Evolutionary conservation across 1,140 invertebrate species (phyloP), one percentile per base, ranked within the genome.

Genomic region (Alviniconcha marisindica): DNA sequence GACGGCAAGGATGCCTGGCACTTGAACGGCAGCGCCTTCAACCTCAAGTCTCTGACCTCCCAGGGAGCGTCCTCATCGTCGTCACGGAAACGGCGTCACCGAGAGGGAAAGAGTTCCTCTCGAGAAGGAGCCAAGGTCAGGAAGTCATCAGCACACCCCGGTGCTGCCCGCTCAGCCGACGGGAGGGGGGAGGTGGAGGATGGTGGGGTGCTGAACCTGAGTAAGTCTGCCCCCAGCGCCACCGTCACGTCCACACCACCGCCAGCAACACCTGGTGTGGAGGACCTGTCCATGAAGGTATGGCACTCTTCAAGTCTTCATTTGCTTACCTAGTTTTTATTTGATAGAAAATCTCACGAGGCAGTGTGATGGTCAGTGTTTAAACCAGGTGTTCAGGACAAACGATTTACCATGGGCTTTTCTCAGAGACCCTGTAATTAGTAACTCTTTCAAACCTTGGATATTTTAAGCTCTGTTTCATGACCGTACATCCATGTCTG

Each of bases 231-330:
- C n/a, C 56, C 77, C 48, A 78, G 77, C 38, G 77, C 77, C 15
- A 56, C 48, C 10, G 78, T 66, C 38, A 80, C 78, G 28, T 54
- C 60, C 60, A 38, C 56, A 14, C 60, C 36, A 7, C 77, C 48
- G 7, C 77, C 77, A 10, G 33, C 38, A 31, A 80, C 78, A 18
- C 78, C 78, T 42, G 78, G 78, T 40, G 78, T 80, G 36, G 51
- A 80, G 42, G 78, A 80, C 15, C 40, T 80, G 56, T 80, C 78
- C 24, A 44, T 80, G 36, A 80, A 80, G 78, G 78, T 80, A 69
- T 1, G 36, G 24, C 14, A 42, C 71, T 21, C 28, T 44, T 28
- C n/a, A n/a, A n/a, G n/a, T n/a, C n/a, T n/a, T n/a, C n/a, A n/a
- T n/a, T n/a, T n/a, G n/a, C n/a, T n/a, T n/a, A n/a, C n/a, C n/a